Percentiles rank a stretch among this genome's conserved stretches.
Conservation (phyloP, 1,140 invertebrate genomes). For the Drosophila subobscura region DNA sequence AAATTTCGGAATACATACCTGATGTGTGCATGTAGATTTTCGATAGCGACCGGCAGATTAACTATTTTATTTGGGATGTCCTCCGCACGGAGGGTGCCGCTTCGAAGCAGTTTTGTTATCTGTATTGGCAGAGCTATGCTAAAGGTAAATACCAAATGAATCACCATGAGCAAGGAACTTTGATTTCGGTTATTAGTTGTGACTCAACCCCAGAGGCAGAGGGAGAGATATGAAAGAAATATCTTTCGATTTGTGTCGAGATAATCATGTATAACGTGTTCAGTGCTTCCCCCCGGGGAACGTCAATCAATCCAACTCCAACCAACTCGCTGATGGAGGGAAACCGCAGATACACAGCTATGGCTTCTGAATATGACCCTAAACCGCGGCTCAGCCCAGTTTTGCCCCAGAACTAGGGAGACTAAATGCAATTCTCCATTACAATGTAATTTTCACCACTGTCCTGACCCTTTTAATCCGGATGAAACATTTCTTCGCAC, state of each 20-base stretch:
- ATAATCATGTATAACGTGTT: too few species aligned
- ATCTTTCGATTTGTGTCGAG: too few species aligned
- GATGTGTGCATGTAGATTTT: conserved; percentile 24
- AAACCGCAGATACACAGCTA: conserved; percentile 12
- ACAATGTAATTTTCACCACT: neutral
- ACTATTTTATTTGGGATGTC: neutral
- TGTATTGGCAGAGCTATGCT: neutral
- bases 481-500: conserved; percentile 15
- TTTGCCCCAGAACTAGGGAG: neutral
- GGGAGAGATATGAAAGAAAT: too few species aligned
- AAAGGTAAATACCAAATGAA: conserved; percentile 1
- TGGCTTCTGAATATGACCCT: neutral
- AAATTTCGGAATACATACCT: conserved; percentile 37
- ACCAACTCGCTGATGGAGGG: too few species aligned
- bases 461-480: conserved; percentile 6
- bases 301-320: too few species aligned
- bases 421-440: neutral
- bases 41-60: conserved; percentile 18
- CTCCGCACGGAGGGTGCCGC: neutral
- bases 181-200: neutral
- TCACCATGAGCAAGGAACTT: conserved; percentile 1
- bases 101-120: conserved; percentile 11
- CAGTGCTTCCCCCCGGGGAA: too few species aligned
- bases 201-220: conserved; percentile 11
- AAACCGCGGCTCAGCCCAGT: conserved; percentile 18